Conservation (phyloP, 2,113 vertebrate species). For the human (Homo sapiens) region DNA sequence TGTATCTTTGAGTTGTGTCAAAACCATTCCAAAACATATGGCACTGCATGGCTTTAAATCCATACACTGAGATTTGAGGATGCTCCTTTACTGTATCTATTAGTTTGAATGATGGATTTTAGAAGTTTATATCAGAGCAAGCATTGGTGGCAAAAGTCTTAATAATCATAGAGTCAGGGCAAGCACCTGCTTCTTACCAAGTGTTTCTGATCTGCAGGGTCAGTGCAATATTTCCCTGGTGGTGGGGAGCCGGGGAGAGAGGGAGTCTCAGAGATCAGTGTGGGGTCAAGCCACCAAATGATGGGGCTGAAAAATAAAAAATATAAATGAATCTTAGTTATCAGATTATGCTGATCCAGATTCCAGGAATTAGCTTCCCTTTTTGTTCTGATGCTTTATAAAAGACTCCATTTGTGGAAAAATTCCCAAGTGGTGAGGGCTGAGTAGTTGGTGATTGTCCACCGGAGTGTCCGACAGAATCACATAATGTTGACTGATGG, state of each 20-base stretch:
- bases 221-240: neutral
- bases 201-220: neutral
- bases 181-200: neutral
- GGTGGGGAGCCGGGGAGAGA: neutral
- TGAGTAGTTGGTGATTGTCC: neutral
- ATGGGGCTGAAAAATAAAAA: neutral
- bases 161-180: neutral
- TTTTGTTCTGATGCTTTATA: neutral
- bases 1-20: neutral
- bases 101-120: neutral
- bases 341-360: neutral
- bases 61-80: neutral
- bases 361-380: neutral
- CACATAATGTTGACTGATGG: neutral
- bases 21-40: neutral
- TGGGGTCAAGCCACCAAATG: neutral
- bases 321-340: neutral
- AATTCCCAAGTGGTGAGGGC: neutral
- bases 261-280: neutral
- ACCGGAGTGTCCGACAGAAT: neutral
- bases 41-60: neutral
- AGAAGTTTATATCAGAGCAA: neutral
- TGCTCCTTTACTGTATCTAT: no score
- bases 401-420: neutral
- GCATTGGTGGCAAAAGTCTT: neutral